phyloP scores from a whole-genome alignment of 2,888 invertebrate species.

The Drosophila mercatorum region DNA sequence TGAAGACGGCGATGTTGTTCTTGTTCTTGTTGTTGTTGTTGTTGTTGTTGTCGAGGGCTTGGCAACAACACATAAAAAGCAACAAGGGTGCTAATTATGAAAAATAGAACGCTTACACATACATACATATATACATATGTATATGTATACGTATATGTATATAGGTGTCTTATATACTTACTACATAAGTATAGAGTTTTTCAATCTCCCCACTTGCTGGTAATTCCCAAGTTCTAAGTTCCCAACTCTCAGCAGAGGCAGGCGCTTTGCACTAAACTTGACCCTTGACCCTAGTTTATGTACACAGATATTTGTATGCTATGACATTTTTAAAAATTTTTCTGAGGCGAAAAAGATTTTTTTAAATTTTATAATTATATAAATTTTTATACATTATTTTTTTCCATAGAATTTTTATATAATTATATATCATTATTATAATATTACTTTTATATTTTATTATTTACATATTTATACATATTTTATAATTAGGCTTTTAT shows the following conservation, averaged over 20 bases:
- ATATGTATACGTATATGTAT: neutral
- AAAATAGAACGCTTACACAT: constrained; percentile 1
- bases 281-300: neutral
- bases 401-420: too few species aligned
- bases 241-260: neutral
- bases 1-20: neutral
- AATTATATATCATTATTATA: too few species aligned
- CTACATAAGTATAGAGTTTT: neutral
- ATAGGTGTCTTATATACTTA: neutral
- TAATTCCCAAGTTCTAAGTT: neutral
- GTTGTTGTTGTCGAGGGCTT: constrained; percentile 25
- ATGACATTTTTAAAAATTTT: too few species aligned
- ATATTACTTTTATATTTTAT: too few species aligned
- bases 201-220: neutral
- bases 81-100: constrained; percentile 37
- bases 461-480: too few species aligned
- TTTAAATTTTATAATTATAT: too few species aligned
- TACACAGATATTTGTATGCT: neutral
- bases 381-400: too few species aligned
- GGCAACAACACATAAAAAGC: constrained; percentile 6
- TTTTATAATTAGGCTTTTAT: too few species aligned
- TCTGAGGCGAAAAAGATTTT: too few species aligned
- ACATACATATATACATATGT: neutral
- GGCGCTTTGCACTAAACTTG: neutral
- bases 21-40: neutral